phyloP scores from a whole-genome alignment of 2,113 vertebrate genomes.

The Apodemus speciosus region DNA sequence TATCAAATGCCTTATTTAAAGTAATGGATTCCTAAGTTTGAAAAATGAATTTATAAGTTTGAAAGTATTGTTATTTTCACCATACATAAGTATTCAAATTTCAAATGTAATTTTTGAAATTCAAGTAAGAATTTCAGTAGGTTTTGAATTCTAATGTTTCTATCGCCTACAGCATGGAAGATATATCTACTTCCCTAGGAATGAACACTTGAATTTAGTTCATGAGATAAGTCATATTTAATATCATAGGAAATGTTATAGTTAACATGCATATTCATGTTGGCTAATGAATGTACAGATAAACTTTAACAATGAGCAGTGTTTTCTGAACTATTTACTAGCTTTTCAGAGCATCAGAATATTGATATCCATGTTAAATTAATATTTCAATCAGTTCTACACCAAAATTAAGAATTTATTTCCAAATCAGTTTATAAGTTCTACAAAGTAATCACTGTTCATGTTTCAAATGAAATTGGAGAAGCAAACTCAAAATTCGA shows the following conservation, averaged over 20 bases:
- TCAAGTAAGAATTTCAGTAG: neutral
- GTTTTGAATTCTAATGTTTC: neutral
- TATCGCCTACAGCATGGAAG: neutral
- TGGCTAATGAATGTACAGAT: neutral
- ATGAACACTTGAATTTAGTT: neutral
- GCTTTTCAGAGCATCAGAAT: neutral
- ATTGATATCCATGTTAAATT: fast-evolving
- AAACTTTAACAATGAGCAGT: neutral
- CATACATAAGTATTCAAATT: neutral
- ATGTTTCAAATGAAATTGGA: slow-evolving; percentile 26
- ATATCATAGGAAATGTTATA: neutral
- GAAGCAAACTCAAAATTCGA: neutral
- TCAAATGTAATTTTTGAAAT: neutral
- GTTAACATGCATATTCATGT: neutral
- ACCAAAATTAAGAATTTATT: neutral
- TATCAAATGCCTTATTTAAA: neutral
- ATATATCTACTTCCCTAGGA: neutral
- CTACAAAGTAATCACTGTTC: neutral
- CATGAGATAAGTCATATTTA: neutral
- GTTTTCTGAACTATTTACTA: neutral
- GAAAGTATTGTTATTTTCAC: neutral
- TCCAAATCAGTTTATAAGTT: neutral
- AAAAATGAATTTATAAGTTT: neutral
- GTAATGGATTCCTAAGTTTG: neutral
- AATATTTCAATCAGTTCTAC: neutral